Percentiles rank a stretch among this genome's conserved stretches.
phyloP scores from a whole-genome alignment of 2,113 vertebrate species.

The Epinephelus lanceolatus region DNA sequence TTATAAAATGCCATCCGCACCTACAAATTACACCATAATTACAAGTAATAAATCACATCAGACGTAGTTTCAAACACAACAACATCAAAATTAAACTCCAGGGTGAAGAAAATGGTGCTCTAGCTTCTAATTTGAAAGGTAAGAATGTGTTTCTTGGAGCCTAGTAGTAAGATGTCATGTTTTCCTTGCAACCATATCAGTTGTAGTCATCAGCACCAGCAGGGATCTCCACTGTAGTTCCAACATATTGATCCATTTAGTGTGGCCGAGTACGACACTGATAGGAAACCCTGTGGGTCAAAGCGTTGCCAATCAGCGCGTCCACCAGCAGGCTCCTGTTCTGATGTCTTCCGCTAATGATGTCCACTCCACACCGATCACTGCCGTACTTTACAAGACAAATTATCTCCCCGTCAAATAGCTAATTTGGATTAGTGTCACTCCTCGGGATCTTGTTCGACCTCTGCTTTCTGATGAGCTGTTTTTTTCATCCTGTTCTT shows the following conservation, averaged over 20 bases:
- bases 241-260: slow-evolving; percentile 45
- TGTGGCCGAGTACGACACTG: slow-evolving; percentile 47
- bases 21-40: slow-evolving; percentile 70
- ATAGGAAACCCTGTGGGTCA: slow-evolving; percentile 36
- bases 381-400: slow-evolving; percentile 63
- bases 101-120: slow-evolving; percentile 23
- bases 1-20: slow-evolving; percentile 66
- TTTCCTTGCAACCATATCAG: neutral
- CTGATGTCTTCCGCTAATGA: slow-evolving; percentile 69
- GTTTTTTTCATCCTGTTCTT: neutral
- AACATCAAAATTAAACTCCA: slow-evolving; percentile 26
- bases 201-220: slow-evolving; percentile 7
- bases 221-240: neutral
- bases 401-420: slow-evolving; percentile 75
- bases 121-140: slow-evolving; percentile 33
- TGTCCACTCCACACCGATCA: slow-evolving; percentile 64
- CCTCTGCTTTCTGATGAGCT: slow-evolving; percentile 45
- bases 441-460: slow-evolving; percentile 40
- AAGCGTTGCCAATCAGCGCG: slow-evolving; percentile 54
- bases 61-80: slow-evolving; percentile 44
- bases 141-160: slow-evolving; percentile 7
- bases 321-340: slow-evolving; percentile 42
- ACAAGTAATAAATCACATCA: slow-evolving; percentile 68
- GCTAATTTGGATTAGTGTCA: slow-evolving; percentile 79
- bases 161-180: neutral